These are phyloP conservation scores for Chloropsis cyanopogon DNA, from an alignment of 2,113 vertebrate species.

Conservation along the genomic window DNA sequence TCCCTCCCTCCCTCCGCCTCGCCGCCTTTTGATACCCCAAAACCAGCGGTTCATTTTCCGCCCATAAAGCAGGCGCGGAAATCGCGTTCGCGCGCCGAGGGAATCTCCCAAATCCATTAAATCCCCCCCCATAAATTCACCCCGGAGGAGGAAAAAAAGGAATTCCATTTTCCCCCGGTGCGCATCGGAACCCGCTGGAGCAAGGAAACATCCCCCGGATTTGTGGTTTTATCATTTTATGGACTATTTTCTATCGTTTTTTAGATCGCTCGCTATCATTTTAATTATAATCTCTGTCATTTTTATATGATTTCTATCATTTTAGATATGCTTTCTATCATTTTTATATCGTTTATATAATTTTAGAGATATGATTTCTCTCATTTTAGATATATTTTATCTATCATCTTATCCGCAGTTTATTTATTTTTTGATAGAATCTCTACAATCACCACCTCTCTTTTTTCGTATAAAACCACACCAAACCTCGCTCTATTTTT, in stretches of 20 bases:
- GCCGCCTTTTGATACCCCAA: too few species aligned
- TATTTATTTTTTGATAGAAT: neutral
- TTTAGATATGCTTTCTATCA: rapidly evolving
- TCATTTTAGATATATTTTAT: neutral
- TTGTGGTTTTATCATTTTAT: too few species aligned
- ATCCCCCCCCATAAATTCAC: neutral
- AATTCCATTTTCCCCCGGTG: neutral
- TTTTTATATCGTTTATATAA: neutral
- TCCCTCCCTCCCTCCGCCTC: neutral
- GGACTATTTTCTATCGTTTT: too few species aligned
- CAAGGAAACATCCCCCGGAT: neutral
- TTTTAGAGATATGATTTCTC: neutral
- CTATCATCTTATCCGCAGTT: neutral
- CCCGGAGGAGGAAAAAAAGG: neutral
- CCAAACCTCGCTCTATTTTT: too few species aligned
- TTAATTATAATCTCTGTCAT: rapidly evolving
- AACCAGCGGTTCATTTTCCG: neutral
- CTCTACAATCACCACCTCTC: neutral
- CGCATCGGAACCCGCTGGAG: neutral
- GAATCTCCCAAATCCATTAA: neutral
- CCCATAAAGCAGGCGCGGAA: neutral
- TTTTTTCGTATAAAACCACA: neutral
- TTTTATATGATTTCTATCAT: rapidly evolving
- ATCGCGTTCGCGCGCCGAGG: neutral
- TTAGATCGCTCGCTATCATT: rapidly evolving